Evolutionary conservation across 2,888 invertebrate species (phyloP).

Genomic region (Protophormia terraenovae): DNA sequence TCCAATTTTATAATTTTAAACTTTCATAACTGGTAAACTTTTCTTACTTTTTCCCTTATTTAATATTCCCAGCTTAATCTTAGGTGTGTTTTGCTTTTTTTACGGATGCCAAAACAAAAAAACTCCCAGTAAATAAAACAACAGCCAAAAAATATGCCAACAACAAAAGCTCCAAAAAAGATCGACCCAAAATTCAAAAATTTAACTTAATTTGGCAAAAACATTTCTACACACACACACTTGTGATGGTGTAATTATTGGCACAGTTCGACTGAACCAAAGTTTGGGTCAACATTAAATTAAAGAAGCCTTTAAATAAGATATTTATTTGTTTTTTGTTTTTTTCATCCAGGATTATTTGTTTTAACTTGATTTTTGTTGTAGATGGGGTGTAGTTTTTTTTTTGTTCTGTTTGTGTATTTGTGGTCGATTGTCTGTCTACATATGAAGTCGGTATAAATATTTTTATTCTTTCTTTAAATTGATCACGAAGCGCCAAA

Average conservation of each 20-base stretch:
- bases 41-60: background rate
- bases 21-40: background rate
- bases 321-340: conserved; percentile 62
- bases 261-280: conserved; percentile 73
- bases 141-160: conserved; percentile 9
- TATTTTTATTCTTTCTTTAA: conserved; percentile 63
- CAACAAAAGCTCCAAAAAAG: conserved; percentile 10
- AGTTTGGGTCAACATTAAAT: conserved; percentile 54
- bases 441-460: conserved; percentile 19
- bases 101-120: conserved; percentile 43
- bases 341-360: conserved; percentile 50
- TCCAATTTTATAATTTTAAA: too few species aligned
- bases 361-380: conserved; percentile 44
- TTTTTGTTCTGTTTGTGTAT: conserved; percentile 1
- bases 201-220: conserved; percentile 81
- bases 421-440: conserved; percentile 13
- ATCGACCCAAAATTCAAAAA: conserved; percentile 72
- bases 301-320: conserved; percentile 58
- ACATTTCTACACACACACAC: conserved; percentile 71
- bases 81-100: background rate
- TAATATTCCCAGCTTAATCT: background rate
- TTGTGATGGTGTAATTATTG: conserved; percentile 76
- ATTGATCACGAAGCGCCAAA: conserved; percentile 81
- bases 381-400: conserved; percentile 48
- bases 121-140: conserved; percentile 32